Base-by-base conservation (phyloP, 2,113 vertebrate genomes). In the Lophotis ruficrista region DNA sequence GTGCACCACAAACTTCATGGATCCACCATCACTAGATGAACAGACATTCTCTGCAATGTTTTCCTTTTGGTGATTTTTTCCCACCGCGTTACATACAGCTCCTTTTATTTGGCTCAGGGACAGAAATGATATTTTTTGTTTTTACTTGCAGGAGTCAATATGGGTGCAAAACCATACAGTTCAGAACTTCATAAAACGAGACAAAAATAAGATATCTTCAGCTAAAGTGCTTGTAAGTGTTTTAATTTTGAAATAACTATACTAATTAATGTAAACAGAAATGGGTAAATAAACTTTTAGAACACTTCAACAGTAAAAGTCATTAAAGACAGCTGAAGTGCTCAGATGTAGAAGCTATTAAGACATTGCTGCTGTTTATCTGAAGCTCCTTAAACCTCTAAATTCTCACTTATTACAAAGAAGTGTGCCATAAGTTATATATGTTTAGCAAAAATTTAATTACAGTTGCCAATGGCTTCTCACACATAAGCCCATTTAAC, bases 371-470 rank as follows among this genome's bases (percentile, higher is more conserved):
- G 37, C 33, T 94, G n/a, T 94, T 96, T 69, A 91, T 93, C 82
- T 86, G 77, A 95, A 92, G 75, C 60, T 96, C 31, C 84, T 95
- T 96, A 94, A 75, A 89, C 51, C 87, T 95, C 95, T 95, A 95
- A 94, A 91, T 76, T 81, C 84, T 95, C 94, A 89, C 65, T 89
- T 73, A 87, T 78, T 90, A 75, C 89, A 89, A 66, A 94, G 70
- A 90, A 93, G 50, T 24, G 6, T 85, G 51, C 47, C 82, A 91
- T 64, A 94, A 80, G 68, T 75, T 83, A 87, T 72, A 84, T 53
- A 77, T 58, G 25, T 73, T 87, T 94, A 82, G 58, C 45, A 25
- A 83, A 89, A 78, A 57, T 73, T 93, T 94, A 86, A 92, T 97
- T 96, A 96, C 24, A 83, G 25, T 89, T 97, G 76, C 77, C 73